These are phyloP conservation scores for Tetanocera ferruginea DNA, from an alignment of 2,888 invertebrate species.

Conservation along the genomic window DNA sequence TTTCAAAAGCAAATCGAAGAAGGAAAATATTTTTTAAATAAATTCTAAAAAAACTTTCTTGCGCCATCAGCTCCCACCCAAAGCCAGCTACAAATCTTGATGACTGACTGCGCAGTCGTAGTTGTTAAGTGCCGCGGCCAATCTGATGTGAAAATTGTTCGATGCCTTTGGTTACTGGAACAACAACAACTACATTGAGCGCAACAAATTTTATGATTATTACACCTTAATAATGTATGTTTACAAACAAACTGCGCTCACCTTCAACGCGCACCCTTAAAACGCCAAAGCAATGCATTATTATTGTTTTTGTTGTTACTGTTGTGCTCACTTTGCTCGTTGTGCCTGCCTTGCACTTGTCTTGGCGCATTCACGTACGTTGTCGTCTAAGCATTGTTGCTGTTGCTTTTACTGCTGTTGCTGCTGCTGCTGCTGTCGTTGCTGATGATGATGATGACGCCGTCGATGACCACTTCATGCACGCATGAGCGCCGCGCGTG, in stretches of 20 bases:
- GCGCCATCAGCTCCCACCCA: neutral
- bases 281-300: neutral
- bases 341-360: neutral
- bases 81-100: neutral
- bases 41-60: neutral
- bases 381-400: neutral
- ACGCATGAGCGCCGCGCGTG: constrained; percentile 24
- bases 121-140: constrained; percentile 37
- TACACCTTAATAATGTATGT: constrained; percentile 66
- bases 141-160: constrained; percentile 40
- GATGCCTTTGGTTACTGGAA: neutral
- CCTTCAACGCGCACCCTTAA: constrained; percentile 6
- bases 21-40: neutral
- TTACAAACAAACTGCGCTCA: constrained; percentile 66
- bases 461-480: constrained; percentile 14
- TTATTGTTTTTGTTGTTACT: too few relatives aligned
- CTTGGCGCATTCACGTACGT: neutral
- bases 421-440: neutral
- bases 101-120: constrained; percentile 30
- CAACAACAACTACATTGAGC: constrained; percentile 33
- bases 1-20: neutral
- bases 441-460: neutral
- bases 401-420: neutral
- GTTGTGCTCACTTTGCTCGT: neutral
- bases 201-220: constrained; percentile 66